Percentiles rank a stretch among this genome's conserved stretches.
phyloP scores from a whole-genome alignment of 2,797 vertebrate genomes.

The Leuciscus waleckii region DNA sequence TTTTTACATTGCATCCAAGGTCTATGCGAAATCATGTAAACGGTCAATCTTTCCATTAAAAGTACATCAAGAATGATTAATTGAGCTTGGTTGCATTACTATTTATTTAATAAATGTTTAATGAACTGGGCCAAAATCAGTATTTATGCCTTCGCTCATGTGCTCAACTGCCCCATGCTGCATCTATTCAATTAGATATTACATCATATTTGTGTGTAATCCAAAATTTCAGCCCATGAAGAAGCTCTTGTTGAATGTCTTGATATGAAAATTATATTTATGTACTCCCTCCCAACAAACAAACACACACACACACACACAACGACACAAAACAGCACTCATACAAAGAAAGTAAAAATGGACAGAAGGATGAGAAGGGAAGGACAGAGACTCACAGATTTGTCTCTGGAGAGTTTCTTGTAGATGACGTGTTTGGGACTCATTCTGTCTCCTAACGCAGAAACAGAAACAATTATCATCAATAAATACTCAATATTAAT shows the following conservation, averaged over 20 bases:
- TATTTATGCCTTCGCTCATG: not conserved
- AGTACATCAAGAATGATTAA: constrained; percentile 19
- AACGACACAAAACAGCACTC: not conserved
- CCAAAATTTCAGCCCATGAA: not conserved
- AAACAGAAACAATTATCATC: not conserved
- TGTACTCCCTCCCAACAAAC: not conserved
- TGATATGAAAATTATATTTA: not conserved
- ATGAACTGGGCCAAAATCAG: not conserved
- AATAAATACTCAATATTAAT: not conserved
- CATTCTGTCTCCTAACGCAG: constrained; percentile 64
- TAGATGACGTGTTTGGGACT: constrained; percentile 83
- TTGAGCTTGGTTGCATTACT: constrained; percentile 36
- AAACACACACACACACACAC: not conserved
- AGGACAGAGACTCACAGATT: constrained; percentile 82
- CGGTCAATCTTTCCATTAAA: constrained; percentile 42
- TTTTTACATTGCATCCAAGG: not conserved
- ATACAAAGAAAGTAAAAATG: not conserved
- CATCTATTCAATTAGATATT: not conserved
- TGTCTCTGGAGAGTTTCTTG: constrained; percentile 89
- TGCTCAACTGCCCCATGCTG: not conserved
- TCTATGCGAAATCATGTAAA: constrained; percentile 36
- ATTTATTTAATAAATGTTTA: constrained; percentile 29
- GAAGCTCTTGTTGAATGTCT: not conserved
- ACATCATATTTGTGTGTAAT: not conserved
- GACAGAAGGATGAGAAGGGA: not conserved